Conservation (phyloP, 1,140 invertebrate species). For the Drosophila repleta region DNA sequence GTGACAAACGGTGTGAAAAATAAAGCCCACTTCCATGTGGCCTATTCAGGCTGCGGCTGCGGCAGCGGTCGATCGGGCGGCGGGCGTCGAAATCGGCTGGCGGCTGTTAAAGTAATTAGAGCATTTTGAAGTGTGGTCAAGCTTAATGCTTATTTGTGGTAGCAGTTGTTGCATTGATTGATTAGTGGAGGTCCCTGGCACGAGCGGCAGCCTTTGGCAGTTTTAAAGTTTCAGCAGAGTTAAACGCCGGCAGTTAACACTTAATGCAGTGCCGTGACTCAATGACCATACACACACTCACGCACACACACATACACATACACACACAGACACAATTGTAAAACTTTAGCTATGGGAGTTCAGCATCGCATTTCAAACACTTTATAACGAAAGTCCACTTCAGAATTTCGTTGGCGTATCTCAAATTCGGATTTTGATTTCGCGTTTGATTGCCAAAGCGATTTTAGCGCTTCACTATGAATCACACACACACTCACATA, state of each 20-base stretch:
- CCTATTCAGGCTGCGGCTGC: constrained; percentile 3
- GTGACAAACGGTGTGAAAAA: constrained; percentile 30
- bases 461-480: constrained; percentile 48
- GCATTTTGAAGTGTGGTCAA: constrained; percentile 56
- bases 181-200: constrained; percentile 43
- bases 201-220: constrained; percentile 7
- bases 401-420: constrained; percentile 78
- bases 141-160: constrained; percentile 50
- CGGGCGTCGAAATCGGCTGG: constrained; percentile 40
- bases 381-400: constrained; percentile 68
- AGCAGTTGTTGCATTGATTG: constrained; percentile 55
- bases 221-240: constrained; percentile 50
- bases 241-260: constrained; percentile 62
- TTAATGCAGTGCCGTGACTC: constrained; percentile 53
- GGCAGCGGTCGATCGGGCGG: constrained; percentile 11
- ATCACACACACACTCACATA: constrained; percentile 10
- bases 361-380: constrained; percentile 66
- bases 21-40: constrained; percentile 1
- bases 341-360: neutral
- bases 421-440: constrained; percentile 80
- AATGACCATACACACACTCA: constrained; percentile 17
- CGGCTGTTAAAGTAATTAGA: constrained; percentile 78
- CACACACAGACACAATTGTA: constrained; percentile 4
- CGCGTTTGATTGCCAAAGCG: constrained; percentile 73
- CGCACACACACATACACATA: neutral